A percentile compares a stretch with the other conserved stretches of the same genome.
These are phyloP conservation scores for Phengaris alcon DNA, from an alignment of 2,888 invertebrate genomes.

Conservation along the genomic window DNA sequence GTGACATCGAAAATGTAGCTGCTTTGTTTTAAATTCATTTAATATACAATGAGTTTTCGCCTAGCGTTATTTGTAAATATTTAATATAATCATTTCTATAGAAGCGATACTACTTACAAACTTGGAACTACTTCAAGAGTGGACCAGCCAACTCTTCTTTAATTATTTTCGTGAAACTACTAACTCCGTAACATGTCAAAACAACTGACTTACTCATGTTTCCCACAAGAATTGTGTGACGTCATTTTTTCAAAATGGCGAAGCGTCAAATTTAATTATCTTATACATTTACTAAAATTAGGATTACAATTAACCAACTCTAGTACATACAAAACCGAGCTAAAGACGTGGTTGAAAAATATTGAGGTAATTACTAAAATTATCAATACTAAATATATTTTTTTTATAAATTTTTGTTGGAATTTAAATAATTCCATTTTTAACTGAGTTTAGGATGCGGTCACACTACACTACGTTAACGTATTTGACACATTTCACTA, in stretches of 20 bases:
- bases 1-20: no score
- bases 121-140: neutral
- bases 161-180: neutral
- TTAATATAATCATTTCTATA: neutral
- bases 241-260: neutral
- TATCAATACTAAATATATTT: neutral
- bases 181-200: no score
- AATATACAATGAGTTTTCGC: no score
- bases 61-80: neutral
- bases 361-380: neutral
- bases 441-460: neutral
- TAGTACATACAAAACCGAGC: neutral
- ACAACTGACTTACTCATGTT: no score
- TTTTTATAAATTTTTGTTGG: neutral
- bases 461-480: constrained; percentile 1
- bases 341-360: neutral
- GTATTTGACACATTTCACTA: constrained; percentile 28
- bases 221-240: no score
- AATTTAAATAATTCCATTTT: neutral
- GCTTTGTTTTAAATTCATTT: no score
- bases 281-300: no score
- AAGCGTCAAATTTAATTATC: neutral
- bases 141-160: neutral
- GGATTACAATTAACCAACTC: neutral
- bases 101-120: neutral